phyloP scores from a whole-genome alignment of 1,140 invertebrate genomes.

The Augochlora pura region DNA sequence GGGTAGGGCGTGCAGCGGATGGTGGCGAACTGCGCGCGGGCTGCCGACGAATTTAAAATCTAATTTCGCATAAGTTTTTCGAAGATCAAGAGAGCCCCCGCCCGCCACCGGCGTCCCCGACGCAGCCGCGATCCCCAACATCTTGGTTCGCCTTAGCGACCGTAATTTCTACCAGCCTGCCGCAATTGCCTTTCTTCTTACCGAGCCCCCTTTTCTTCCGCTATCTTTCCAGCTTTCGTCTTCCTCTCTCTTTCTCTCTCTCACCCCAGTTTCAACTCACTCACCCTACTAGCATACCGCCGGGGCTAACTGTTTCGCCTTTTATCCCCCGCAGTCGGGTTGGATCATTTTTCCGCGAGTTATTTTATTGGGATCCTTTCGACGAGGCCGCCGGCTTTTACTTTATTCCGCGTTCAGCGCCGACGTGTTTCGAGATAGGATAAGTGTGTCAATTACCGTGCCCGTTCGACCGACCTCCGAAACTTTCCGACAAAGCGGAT shows the following conservation, averaged over 20 bases:
- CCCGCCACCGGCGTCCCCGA: constrained; percentile 29
- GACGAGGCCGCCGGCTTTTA: too few species aligned
- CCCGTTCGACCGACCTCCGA: too few species aligned
- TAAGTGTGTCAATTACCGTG: too few species aligned
- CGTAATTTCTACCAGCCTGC: constrained; percentile 61
- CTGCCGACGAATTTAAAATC: constrained; percentile 70
- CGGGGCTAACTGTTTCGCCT: too few species aligned
- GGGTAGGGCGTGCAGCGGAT: constrained; percentile 14
- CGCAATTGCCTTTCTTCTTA: constrained; percentile 43
- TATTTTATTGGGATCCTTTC: too few species aligned
- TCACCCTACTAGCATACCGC: too few species aligned
- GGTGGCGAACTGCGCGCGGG: constrained; percentile 37
- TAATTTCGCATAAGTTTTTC: constrained; percentile 74
- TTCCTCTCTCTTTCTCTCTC: background rate
- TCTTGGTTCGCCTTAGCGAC: background rate
- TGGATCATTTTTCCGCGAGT: too few species aligned
- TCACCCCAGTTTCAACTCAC: too few species aligned
- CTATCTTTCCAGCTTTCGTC: background rate
- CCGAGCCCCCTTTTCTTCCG: background rate
- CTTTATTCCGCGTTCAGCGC: too few species aligned
- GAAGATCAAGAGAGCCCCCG: constrained; percentile 46
- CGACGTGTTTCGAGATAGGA: too few species aligned
- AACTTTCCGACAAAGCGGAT: too few species aligned
- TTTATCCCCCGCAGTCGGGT: too few species aligned
- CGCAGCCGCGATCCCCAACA: constrained; percentile 1